Percentiles rank a stretch among this genome's conserved stretches.
Conservation (phyloP, 2,797 vertebrate species). For the Picus viridis region DNA sequence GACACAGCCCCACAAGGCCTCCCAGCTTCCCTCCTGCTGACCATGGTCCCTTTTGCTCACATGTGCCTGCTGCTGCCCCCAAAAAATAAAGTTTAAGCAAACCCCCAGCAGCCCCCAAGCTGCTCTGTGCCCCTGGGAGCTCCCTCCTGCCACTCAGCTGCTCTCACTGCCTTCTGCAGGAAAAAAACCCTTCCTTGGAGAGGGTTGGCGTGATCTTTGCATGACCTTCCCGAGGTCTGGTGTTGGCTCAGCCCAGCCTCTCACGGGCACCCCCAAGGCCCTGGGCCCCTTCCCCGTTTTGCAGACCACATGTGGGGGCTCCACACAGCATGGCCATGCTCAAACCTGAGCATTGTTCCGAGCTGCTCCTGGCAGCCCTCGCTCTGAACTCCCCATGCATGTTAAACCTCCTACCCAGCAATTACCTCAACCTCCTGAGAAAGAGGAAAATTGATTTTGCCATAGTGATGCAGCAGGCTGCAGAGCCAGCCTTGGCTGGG, state of each 20-base stretch:
- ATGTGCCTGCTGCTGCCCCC: rapidly evolving
- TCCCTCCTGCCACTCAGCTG: not conserved
- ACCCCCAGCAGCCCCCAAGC: not conserved
- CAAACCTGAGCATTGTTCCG: not conserved
- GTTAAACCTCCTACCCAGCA: conserved; percentile 6
- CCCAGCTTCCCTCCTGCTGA: not conserved
- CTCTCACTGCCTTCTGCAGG: not conserved
- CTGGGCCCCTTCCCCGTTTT: not conserved
- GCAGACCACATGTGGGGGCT: not conserved
- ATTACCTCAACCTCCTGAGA: conserved; percentile 28
- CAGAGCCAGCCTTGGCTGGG: not conserved
- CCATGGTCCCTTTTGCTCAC: not conserved
- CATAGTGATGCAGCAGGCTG: not conserved
- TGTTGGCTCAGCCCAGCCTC: not conserved
- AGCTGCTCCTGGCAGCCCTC: not conserved
- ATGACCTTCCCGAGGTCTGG: rapidly evolving
- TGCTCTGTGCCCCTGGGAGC: not conserved
- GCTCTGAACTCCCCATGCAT: not conserved
- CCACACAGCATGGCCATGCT: rapidly evolving
- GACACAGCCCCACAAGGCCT: not conserved
- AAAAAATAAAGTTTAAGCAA: not conserved
- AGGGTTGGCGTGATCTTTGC: not conserved
- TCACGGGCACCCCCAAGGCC: not conserved
- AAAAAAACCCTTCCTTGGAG: too few relatives aligned
- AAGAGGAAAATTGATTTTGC: not conserved